Base-by-base conservation (phyloP, 2,113 vertebrate genomes). In the Strigops habroptila region DNA sequence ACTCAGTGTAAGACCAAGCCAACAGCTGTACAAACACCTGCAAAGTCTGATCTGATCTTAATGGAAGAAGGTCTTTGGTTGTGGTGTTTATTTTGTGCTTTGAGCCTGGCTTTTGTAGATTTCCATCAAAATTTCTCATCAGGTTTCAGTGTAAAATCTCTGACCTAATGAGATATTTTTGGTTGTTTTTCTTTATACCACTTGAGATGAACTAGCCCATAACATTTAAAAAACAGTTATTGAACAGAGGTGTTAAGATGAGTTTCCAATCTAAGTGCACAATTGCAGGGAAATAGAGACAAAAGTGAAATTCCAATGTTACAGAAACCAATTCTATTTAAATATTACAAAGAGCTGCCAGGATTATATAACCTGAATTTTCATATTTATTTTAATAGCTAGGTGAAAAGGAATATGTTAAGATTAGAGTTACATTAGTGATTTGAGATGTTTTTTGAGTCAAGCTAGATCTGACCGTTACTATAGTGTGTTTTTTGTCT, bases 21-120 rank as follows among this genome's bases (percentile, higher is more conserved):
- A 92, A 79, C 91, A 95, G 93, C 94, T 97, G 92, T 95, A 95
- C 86, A 95, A 96, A 96, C 91, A 96, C 92, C 92, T 96, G 74
- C 70, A 82, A 77, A 89, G 80, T 82, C 93, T 91, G 81, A 94
- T 82, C 77, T 95, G 86, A 94, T 96, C 81, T 85, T 82, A 93
- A 76, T 93, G 86, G 80, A 75, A 89, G 85, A 71, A 27, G 18
- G 52, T 79, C 69, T 95, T 95, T 82, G 41, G 16, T 68, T 74
- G 53, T 86, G 51, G 33, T 97, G 93, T 97, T 95, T 96, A 71
- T 94, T 96, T 95, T 95, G 88, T 94, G 91, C 88, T 94, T 90
- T 88, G 82, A 96, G 82, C 90, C 62, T 82, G 65, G 59, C 75
- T 95, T 24, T 86, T 93, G 43, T 81, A 94, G 93, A 95, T 93